Evolutionary conservation across 2,888 invertebrate genomes (phyloP).

Genomic region (Lasioglossum calceatum): DNA sequence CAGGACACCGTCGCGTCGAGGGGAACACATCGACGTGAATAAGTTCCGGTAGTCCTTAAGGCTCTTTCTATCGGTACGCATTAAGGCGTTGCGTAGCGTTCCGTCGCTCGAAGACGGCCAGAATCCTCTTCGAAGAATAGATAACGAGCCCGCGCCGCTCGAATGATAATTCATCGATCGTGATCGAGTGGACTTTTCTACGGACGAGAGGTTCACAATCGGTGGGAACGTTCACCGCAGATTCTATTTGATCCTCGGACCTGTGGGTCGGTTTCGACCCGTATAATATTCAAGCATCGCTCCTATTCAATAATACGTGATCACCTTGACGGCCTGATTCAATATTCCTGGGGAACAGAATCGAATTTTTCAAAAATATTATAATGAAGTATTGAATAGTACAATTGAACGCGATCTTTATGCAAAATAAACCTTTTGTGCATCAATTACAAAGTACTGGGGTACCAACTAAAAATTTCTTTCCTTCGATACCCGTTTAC

Average conservation of each 20-base stretch:
- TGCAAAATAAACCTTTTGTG: neutral
- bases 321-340: neutral
- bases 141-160: conserved; percentile 1
- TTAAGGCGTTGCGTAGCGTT: conserved; percentile 33
- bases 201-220: neutral
- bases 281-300: neutral
- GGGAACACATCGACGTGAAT: conserved; percentile 45
- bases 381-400: neutral
- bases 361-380: neutral
- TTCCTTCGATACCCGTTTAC: neutral
- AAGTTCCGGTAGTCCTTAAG: conserved; percentile 50
- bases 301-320: neutral
- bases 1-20: conserved; percentile 49
- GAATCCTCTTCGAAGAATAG: conserved; percentile 33
- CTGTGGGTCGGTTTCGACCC: neutral
- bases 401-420: neutral
- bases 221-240: neutral
- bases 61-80: conserved; percentile 34
- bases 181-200: neutral
- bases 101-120: neutral
- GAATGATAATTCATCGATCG: neutral
- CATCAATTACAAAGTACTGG: too few species aligned
- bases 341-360: neutral
- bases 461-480: too few species aligned
- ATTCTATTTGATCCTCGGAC: neutral